Base-by-base conservation (phyloP, 2,888 invertebrate genomes). In the Agriopis aurantiaria region DNA sequence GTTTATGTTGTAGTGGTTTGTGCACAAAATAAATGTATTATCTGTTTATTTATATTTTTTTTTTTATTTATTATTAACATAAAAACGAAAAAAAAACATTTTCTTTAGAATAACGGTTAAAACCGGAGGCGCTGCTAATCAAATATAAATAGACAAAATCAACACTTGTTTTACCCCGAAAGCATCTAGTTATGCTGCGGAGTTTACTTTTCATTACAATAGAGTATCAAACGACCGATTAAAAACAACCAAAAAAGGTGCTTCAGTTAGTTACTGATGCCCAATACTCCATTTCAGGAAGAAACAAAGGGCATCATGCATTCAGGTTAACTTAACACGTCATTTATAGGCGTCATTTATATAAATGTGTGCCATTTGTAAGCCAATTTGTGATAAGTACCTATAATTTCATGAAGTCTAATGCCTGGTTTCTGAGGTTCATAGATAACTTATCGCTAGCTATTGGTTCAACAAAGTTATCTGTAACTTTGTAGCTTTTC, bases 261-360 rank as follows among this genome's bases (percentile, higher is more conserved):
- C 17, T 40, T 63, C 48, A 53, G 66, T 56, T 53, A 68, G 68
- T 68, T 51, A 69, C 55, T 64, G 56, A 69, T 69, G 59, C 53
- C 55, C n/a, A 48, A 64, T 58, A 52, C 43, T 62, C 48, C 45
- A 60, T 69, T 56, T 61, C 69, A 45, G 45, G 65, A 43, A 52
- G 58, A 60, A 46, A 57, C 46, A 33, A 51, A 49, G 65, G 55
- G 56, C 33, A 51, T 64, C 45, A 45, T 51, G 52, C 57, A 11
- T 69, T 23, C 49, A 49, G 14, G 59, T 56, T 65, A 61, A 61
- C 65, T 60, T 60, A 59, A 68, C 69, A 64, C 60, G 63, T 51
- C 58, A 46, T 58, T 68, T 63, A 56, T 56, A 56, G 5, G 33
- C 17, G 41, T 56, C 65, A 63, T 45, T 45, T 40, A 46, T 46